Percentiles rank a stretch among this genome's conserved stretches.
Conservation (phyloP, 2,797 vertebrate genomes). For the Adelosebastes latens region DNA sequence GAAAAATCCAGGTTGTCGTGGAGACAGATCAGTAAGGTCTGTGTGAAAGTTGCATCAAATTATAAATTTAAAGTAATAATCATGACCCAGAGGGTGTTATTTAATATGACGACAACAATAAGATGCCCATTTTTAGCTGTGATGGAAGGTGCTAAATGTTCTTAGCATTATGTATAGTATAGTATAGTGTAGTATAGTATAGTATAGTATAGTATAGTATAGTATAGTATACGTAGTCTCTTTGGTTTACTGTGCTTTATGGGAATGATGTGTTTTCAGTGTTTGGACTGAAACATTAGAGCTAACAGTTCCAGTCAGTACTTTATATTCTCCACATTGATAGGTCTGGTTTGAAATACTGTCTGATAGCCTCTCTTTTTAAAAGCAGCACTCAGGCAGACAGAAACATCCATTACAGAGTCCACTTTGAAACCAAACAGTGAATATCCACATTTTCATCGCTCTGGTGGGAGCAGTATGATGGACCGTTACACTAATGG, state of each 20-base stretch:
- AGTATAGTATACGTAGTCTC: neutral
- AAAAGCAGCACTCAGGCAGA: constrained; percentile 11
- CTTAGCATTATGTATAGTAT: neutral
- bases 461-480: neutral
- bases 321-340: neutral
- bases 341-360: neutral
- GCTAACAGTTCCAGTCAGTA: neutral
- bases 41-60: neutral
- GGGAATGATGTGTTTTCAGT: too few species aligned
- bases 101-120: neutral
- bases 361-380: neutral
- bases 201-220: neutral
- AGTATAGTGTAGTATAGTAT: neutral
- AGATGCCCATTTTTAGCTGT: neutral
- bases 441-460: neutral
- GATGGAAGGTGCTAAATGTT: neutral
- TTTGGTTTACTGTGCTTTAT: neutral
- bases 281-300: neutral
- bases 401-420: constrained; percentile 13
- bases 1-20: constrained; percentile 16
- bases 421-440: constrained; percentile 13
- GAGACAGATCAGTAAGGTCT: constrained; percentile 2
- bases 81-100: neutral
- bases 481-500: constrained; percentile 13
- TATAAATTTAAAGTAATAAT: neutral